Base-by-base conservation (phyloP, 1,140 invertebrate species). In the Drosophila arawakana region DNA sequence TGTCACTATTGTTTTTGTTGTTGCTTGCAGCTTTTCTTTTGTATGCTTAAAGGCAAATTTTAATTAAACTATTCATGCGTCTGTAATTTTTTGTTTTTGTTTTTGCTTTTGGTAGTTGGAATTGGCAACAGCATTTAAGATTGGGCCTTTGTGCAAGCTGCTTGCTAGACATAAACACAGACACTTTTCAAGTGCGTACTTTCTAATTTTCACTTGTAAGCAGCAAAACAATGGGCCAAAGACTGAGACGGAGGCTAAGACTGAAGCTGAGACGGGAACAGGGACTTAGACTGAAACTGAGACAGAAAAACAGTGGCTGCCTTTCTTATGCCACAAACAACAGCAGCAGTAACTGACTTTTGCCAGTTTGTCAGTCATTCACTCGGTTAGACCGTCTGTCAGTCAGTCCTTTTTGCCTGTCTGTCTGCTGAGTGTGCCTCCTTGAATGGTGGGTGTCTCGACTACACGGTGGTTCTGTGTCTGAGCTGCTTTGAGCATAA, bases 171-270 rank as follows among this genome's bases (percentile, higher is more conserved):
- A 76, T 80, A 79, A 88, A 81, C 84, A 88, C 73, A 86, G 82
- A 83, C 84, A 80, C 65, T 83, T 83, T 83, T 83, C 76, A 74
- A 89, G 84, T 86, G 83, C 84, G 83, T 86, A 86, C 83, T 86
- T 86, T 86, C 83, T 88, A 86, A 86, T 86, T 88, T 86, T 77
- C 83, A 77, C 84, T 73, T 88, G 80, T 80, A 89, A 80, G 79
- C 83, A 81, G 83, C 75, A 62, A 41, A 69, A 43, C 74, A 85
- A 84, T 76, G 75, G 80, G 77, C 62, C 77, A 79, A 73, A 76
- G 60, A 80, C 25, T 30, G 25, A 30, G 25, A 30, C 25, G 25
- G 25, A 30, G 25, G 25, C 25, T 5, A 30, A 5, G 25, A 30
- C 3, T 30, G 25, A 30, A 2, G 6, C 25, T 30, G 25, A 5